Evolutionary conservation across 1,140 invertebrate species (phyloP), one percentile per base, ranked within the genome.

Genomic region (Aphaenogaster floridana): DNA sequence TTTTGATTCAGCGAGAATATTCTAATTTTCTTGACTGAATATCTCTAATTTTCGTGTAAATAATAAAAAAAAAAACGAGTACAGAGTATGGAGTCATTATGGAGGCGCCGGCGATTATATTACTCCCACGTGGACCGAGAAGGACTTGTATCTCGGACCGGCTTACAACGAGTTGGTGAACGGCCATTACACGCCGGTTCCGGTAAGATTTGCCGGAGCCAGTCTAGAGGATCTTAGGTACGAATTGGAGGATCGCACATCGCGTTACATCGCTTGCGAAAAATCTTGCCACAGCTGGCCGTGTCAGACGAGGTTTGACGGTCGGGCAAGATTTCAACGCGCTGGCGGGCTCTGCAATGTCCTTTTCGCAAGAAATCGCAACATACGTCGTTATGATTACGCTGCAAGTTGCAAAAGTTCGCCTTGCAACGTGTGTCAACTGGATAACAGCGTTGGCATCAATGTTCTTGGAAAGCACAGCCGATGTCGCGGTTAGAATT

Each of bases 81-180:
- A 13, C 21, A 89, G 91, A 80, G 50, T 92, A 59, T 92, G 91
- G 90, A 66, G 71, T n/a, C 90, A 87, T 52, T 92, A 92, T 28
- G 88, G 93, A 54, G 91, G 90, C 3, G 92, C 89, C 0, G 92
- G 89, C n/a, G 91, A 93, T 50, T 86, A 78, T 4, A 11, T 72
- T 2, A 34, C 76, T 13, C 74, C 90, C 9, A 87, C 80, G 0
- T 95, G 94, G 94, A 77, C 89, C 0, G 68, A 90, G 1, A 95
- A 94, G 52, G 79, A 94, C 15, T 42, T 93, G 2, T 95, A 93
- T 57, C 85, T 95, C 0, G 94, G 94, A 5, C 74, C 89, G 1
- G 36, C 86, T 34, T 92, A 92, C 69, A 74, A 92, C 8, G 91
- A 95, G 57, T 78, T 95, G 1, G 8, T 84, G 9, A 81, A 91